Percentiles rank a stretch among this genome's conserved stretches.
These are phyloP conservation scores for Ibycter americanus DNA, from an alignment of 2,797 vertebrate species.

Conservation along the genomic window DNA sequence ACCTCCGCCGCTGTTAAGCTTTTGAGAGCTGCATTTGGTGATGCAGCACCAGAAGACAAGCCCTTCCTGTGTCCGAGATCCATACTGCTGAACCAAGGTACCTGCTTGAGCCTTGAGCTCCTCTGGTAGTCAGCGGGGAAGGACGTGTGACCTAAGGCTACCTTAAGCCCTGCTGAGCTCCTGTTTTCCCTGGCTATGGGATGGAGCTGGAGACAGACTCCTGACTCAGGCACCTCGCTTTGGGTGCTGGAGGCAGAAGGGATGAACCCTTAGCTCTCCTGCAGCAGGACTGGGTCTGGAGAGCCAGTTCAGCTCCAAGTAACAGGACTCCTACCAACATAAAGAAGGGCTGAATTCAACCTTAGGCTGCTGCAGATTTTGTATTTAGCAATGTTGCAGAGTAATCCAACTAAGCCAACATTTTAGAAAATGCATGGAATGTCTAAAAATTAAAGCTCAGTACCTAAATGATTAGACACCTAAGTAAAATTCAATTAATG, in stretches of 20 bases:
- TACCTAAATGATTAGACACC: not conserved
- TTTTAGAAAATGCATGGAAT: not conserved
- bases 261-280: not conserved
- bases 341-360: not conserved
- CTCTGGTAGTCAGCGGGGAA: not conserved
- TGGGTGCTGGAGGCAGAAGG: not conserved
- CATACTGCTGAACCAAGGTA: not conserved
- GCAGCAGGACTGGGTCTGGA: not conserved
- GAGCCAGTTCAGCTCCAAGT: not conserved
- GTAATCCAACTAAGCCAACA: not conserved
- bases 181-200: not conserved
- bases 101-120: not conserved
- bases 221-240: not conserved
- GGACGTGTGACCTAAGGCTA: not conserved
- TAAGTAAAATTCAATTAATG: not conserved
- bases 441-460: not conserved
- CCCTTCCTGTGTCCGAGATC: not conserved
- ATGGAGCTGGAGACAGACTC: not conserved
- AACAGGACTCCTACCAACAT: not conserved
- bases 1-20: not conserved
- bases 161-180: not conserved
- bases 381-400: not conserved
- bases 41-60: not conserved
- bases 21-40: not conserved
- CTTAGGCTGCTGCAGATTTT: not conserved